Conservation (phyloP, 1,140 invertebrate species). For the Planococcus citri region DNA sequence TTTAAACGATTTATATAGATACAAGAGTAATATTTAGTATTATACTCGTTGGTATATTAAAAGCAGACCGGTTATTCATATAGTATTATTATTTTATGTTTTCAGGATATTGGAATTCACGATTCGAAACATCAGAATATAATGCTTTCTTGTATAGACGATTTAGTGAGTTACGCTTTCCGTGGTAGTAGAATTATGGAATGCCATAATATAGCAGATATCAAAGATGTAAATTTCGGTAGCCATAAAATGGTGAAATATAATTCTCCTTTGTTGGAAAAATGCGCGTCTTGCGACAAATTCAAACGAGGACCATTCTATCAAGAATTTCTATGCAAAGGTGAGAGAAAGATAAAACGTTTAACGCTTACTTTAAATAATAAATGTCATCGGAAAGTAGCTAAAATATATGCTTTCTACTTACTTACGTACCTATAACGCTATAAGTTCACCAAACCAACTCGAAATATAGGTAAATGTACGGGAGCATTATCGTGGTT, state of each 20-base stretch:
- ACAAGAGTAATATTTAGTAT: no score
- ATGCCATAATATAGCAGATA: not conserved
- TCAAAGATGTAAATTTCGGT: conserved; percentile 11
- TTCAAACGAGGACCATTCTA: conserved; percentile 56
- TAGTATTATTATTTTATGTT: no score
- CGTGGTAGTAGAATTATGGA: not conserved
- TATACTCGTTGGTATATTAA: no score
- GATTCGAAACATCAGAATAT: conserved; percentile 63
- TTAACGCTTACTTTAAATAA: not conserved
- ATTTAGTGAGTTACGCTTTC: conserved; percentile 35
- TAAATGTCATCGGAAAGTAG: not conserved
- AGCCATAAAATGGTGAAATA: conserved; percentile 23
- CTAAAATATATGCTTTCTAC: not conserved
- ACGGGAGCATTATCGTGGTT: not conserved
- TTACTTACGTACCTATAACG: no score
- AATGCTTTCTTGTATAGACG: conserved; percentile 56
- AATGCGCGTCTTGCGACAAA: conserved; percentile 63
- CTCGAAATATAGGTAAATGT: no score
- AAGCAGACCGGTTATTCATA: no score
- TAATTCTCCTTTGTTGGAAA: conserved; percentile 34
- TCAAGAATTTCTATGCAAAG: conserved; percentile 61
- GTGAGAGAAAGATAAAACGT: conserved; percentile 35
- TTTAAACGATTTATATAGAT: no score
- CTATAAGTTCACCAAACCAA: no score
- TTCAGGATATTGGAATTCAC: conserved; percentile 60